Base-by-base conservation (phyloP, 1,140 invertebrate genomes). In the Drosophila baimaii region DNA sequence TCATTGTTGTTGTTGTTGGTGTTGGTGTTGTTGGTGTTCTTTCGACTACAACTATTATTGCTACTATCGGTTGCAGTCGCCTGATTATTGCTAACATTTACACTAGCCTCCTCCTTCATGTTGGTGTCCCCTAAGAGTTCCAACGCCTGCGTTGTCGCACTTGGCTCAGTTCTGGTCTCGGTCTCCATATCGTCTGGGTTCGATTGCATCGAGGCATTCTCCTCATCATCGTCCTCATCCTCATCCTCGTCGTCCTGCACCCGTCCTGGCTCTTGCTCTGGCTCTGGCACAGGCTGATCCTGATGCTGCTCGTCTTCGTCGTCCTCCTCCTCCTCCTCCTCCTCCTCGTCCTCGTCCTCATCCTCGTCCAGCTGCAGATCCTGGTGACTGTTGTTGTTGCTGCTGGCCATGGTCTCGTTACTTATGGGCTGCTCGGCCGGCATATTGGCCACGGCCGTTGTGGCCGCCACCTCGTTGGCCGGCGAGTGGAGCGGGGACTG, bases 31-130 rank as follows among this genome's bases (percentile, higher is more conserved):
- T 59, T 83, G 70, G 43, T 74, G 35, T 69, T 76, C 63, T 75
- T 90, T 61, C 73, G 71, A 82, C 81, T 91, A 85, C 78, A 82
- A 66, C 70, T 89, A 88, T 78, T 88, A 79, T 81, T 90, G 65
- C 72, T 90, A 72, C 51, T 90, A 75, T 90, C 77, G 31, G 47
- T 81, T 57, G 57, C 33, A 54, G 39, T 57, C 44, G 57, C 75
- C 63, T 84, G 73, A 81, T 74, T 79, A 86, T 73, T 88, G 83
- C 83, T 91, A 78, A 90, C 74, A 84, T 81, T 82, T 90, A 90
- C 68, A 88, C 80, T 88, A 89, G 81, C 81, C 63, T 84, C 80
- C 62, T 41, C 70, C 47, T 68, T n/a, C n/a, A n/a, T 65, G n/a
- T 73, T 51, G 27, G 43, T 44, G 27, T 27, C 66, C 46, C 59